phyloP scores from a whole-genome alignment of 2,797 vertebrate genomes.

The Chloroceryle inda region DNA sequence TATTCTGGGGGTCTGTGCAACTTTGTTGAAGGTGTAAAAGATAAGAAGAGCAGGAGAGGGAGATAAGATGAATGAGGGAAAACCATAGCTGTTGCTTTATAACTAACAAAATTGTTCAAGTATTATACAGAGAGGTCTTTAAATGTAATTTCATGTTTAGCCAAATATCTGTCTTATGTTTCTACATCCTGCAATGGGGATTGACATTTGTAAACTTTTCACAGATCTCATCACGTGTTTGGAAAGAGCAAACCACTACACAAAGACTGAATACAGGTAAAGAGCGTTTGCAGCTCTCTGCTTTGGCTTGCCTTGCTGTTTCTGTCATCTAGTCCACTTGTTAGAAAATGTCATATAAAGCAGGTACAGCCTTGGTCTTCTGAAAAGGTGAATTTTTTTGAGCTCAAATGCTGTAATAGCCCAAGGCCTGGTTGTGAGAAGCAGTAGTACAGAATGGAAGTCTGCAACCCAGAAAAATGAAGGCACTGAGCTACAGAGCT shows the following conservation, averaged over 20 bases:
- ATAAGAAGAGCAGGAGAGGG: neutral
- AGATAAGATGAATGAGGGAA: neutral
- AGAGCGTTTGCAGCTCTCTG: neutral
- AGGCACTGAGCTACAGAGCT: neutral
- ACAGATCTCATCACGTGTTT: constrained; percentile 90
- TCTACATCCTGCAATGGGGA: neutral
- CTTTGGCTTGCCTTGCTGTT: neutral
- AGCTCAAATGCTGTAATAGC: neutral
- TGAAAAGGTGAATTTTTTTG: neutral
- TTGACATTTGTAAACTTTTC: constrained; percentile 69
- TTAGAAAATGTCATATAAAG: neutral
- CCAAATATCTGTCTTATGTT: constrained; percentile 4
- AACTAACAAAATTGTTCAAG: neutral
- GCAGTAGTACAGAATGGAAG: neutral
- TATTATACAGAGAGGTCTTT: neutral
- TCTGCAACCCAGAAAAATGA: neutral
- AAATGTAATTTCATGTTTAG: neutral
- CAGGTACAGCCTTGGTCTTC: neutral
- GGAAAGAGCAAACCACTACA: constrained; percentile 84
- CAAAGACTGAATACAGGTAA: constrained; percentile 86
- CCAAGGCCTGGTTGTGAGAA: neutral
- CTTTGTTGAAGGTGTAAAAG: neutral
- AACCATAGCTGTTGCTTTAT: neutral
- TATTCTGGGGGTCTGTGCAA: neutral
- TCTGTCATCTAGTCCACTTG: neutral